phyloP scores from a whole-genome alignment of 2,113 vertebrate species.

The Notiomystis cincta region DNA sequence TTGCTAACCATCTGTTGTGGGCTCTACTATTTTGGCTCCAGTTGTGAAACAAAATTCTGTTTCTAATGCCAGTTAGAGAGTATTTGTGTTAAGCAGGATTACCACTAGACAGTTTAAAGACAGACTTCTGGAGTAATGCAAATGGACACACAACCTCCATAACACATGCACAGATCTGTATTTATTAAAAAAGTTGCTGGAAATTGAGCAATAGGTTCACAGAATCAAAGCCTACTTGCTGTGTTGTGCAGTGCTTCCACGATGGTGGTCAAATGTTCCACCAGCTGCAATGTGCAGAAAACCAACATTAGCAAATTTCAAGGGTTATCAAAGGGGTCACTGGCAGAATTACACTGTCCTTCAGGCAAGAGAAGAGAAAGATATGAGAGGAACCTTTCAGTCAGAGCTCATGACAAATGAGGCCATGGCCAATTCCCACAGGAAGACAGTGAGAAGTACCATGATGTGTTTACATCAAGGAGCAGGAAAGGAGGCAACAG shows the following conservation, averaged over 20 bases:
- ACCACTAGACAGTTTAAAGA: slow-evolving; percentile 15
- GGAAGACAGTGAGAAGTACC: neutral
- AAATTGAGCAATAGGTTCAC: slow-evolving; percentile 37
- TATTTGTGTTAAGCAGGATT: slow-evolving; percentile 44
- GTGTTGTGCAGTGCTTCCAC: neutral
- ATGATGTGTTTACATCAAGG: neutral
- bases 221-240: slow-evolving; percentile 29
- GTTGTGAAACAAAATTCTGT: slow-evolving; percentile 37
- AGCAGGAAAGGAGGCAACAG: slow-evolving; percentile 26
- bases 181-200: slow-evolving; percentile 42
- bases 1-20: neutral
- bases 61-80: slow-evolving; percentile 44
- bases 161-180: slow-evolving; percentile 36
- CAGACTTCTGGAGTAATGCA: slow-evolving; percentile 40
- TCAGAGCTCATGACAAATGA: neutral
- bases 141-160: slow-evolving; percentile 26
- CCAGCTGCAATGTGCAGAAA: neutral
- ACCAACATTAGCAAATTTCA: neutral
- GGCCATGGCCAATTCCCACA: neutral
- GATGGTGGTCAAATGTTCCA: neutral
- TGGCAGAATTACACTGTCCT: neutral
- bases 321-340: neutral
- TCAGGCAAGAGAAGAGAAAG: neutral
- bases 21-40: neutral
- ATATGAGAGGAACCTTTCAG: neutral